phyloP scores from a whole-genome alignment of 2,888 invertebrate species.

The Acanthosoma haemorrhoidale region DNA sequence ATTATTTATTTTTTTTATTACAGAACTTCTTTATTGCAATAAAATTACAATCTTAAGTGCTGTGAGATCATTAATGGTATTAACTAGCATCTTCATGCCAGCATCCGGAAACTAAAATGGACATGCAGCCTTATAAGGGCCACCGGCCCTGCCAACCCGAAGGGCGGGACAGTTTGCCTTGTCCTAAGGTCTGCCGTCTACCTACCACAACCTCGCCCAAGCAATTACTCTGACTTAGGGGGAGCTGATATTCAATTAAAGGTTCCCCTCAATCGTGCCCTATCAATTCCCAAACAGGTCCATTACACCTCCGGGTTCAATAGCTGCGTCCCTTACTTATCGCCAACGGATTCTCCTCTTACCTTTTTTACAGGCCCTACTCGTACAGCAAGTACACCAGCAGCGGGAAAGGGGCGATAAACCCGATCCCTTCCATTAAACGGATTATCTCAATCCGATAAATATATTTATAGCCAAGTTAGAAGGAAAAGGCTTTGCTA shows the following conservation, averaged over 20 bases:
- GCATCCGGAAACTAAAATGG: no score
- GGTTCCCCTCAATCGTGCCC: background rate
- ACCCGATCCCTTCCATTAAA: no score
- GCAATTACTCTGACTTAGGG: background rate
- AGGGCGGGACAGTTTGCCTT: background rate
- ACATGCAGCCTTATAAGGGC: no score
- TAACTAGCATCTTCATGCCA: no score
- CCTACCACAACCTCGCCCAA: background rate
- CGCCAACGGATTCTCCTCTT: background rate
- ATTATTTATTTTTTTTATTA: no score
- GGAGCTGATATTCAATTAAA: constrained; percentile 9
- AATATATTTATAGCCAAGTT: no score
- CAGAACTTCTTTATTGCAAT: no score
- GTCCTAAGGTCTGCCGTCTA: background rate
- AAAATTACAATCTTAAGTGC: no score
- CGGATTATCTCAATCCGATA: no score
- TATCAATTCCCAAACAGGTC: background rate
- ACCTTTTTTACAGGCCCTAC: background rate
- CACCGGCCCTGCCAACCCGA: background rate
- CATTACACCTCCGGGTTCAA: constrained; percentile 1
- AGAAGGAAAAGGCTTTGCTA: no score
- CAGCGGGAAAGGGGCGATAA: no score
- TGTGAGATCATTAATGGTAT: no score
- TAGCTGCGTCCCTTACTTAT: background rate
- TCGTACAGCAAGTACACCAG: background rate